Evolutionary conservation across 2,113 vertebrate genomes (phyloP).

Genomic region (Phoxinus phoxinus): DNA sequence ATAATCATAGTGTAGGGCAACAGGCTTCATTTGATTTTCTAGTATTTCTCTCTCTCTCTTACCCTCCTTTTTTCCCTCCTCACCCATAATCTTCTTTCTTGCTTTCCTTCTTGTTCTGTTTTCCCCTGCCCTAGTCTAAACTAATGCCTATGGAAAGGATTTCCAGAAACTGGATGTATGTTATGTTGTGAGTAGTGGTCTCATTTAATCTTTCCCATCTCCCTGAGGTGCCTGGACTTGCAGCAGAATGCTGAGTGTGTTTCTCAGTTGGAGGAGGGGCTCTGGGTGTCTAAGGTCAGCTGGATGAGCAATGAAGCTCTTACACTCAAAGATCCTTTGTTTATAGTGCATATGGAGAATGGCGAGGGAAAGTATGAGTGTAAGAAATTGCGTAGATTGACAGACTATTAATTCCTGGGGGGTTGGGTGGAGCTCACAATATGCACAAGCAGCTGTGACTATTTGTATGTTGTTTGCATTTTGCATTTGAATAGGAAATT

Average conservation of each 20-base stretch:
- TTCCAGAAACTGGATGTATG: slow-evolving; percentile 37
- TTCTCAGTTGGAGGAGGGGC: slow-evolving; percentile 59
- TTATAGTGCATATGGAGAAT: slow-evolving; percentile 52
- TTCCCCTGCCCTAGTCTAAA: slow-evolving; percentile 13
- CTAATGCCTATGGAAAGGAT: slow-evolving; percentile 40
- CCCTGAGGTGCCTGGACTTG: slow-evolving; percentile 65
- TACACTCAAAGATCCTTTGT: slow-evolving; percentile 57
- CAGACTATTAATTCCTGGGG: neutral
- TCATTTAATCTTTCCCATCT: slow-evolving; percentile 59
- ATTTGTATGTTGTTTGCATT: neutral
- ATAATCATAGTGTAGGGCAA: neutral
- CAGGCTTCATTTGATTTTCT: slow-evolving; percentile 9
- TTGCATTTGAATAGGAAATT: neutral
- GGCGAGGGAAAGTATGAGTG: neutral
- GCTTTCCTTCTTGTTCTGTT: neutral
- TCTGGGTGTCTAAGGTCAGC: slow-evolving; percentile 60
- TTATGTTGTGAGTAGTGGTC: slow-evolving; percentile 4
- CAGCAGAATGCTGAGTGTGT: slow-evolving; percentile 60
- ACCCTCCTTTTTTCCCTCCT: neutral
- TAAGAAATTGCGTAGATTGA: neutral
- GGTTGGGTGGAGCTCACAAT: neutral
- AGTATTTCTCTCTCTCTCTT: neutral
- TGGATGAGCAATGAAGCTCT: slow-evolving; percentile 64
- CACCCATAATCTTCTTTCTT: neutral
- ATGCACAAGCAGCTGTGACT: neutral